phyloP scores from a whole-genome alignment of 2,113 vertebrate genomes.

The Onychostruthus taczanowskii region DNA sequence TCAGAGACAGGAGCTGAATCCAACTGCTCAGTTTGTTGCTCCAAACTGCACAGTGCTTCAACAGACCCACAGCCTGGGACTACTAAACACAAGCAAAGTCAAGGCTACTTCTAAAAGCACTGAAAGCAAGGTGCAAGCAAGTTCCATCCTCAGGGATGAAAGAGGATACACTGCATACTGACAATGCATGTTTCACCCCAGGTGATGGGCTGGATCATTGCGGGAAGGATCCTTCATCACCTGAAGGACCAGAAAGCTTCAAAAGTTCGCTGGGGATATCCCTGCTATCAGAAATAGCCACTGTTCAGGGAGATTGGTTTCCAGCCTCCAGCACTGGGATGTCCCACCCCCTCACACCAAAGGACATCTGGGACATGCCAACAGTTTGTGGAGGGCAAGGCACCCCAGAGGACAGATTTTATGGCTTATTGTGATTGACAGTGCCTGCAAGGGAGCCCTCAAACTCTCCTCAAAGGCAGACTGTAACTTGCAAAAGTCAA shows the following conservation, averaged over 20 bases:
- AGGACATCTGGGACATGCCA: not conserved
- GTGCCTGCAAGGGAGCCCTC: not conserved
- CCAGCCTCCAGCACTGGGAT: not conserved
- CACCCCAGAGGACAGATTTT: not conserved
- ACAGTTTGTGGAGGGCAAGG: rapidly evolving
- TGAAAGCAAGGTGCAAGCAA: not conserved
- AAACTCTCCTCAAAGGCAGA: not conserved
- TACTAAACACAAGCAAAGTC: not conserved
- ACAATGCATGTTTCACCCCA: not conserved
- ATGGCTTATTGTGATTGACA: rapidly evolving
- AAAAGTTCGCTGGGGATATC: not conserved
- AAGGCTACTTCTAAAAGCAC: not conserved
- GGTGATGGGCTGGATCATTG: not conserved
- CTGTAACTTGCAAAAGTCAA: not conserved
- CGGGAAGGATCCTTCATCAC: not conserved
- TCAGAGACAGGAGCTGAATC: not conserved
- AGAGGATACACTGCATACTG: not conserved
- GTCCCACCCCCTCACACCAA: not conserved
- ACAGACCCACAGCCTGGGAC: not conserved
- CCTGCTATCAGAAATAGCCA: not conserved
- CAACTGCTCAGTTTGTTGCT: not conserved
- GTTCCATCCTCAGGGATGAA: not conserved
- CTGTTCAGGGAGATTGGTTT: not conserved
- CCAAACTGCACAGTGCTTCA: not conserved
- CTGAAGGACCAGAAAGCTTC: not conserved